Evolutionary conservation across 1,140 invertebrate genomes (phyloP).

Genomic region (Galleria mellonella): DNA sequence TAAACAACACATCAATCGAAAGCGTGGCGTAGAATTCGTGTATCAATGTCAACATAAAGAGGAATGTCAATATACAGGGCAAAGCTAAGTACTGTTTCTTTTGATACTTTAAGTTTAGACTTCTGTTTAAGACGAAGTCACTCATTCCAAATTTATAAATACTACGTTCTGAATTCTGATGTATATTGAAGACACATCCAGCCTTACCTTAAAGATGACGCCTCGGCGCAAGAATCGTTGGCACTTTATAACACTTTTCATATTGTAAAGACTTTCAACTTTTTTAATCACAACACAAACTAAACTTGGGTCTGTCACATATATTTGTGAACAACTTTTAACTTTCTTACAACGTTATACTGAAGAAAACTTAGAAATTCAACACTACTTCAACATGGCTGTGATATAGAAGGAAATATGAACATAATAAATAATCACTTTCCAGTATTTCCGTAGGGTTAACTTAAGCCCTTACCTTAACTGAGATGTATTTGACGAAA

Average conservation of each 20-base stretch:
- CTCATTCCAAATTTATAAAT: conserved; percentile 20
- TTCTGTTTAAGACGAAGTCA: conserved; percentile 5
- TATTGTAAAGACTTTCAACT: conserved; percentile 65
- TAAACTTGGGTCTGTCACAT: conserved; percentile 70
- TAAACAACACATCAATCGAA: no score
- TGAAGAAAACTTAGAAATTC: conserved; percentile 70
- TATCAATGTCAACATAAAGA: no score
- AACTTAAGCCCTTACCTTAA: conserved; percentile 72
- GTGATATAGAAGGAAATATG: conserved; percentile 69
- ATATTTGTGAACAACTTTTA: conserved; percentile 66
- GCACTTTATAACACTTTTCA: conserved; percentile 72
- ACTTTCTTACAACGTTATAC: conserved; percentile 61
- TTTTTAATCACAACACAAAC: conserved; percentile 71
- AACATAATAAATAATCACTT: conserved; percentile 73
- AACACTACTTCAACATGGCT: conserved; percentile 74
- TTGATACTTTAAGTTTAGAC: no score
- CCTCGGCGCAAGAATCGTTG: conserved; percentile 64
- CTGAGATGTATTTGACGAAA: conserved; percentile 62
- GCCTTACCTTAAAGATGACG: conserved; percentile 67
- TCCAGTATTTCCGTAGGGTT: conserved; percentile 60
- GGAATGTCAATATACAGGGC: no score
- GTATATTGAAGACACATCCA: conserved; percentile 70
- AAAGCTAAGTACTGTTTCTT: no score
- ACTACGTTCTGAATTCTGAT: conserved; percentile 61
- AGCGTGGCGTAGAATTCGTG: no score